These are phyloP conservation scores for Epinotia brunnichana DNA, from an alignment of 2,888 invertebrate genomes.

Conservation along the genomic window DNA sequence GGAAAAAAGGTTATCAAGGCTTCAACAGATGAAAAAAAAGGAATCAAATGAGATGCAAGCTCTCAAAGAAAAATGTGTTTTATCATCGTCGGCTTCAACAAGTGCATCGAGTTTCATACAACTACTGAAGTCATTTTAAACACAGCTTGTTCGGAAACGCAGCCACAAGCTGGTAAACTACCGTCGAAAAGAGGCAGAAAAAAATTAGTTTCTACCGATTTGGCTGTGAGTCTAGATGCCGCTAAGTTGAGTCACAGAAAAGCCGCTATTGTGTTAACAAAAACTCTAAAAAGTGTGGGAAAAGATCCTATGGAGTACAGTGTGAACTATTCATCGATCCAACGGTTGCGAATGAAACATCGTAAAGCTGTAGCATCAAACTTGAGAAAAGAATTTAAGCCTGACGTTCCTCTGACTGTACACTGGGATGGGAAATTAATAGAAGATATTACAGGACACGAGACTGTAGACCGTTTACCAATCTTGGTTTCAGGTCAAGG, in stretches of 20 bases:
- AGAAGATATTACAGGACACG: conserved; percentile 45
- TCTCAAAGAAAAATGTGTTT: conserved; percentile 9
- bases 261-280: conserved; percentile 44
- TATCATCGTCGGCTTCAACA: conserved; percentile 10
- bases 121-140: neutral
- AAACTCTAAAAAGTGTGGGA: conserved; percentile 41
- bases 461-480: conserved; percentile 46
- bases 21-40: neutral
- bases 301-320: conserved; percentile 30
- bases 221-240: too few relatives aligned
- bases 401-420: conserved; percentile 42
- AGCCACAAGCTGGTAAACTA: too few relatives aligned
- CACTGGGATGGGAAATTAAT: conserved; percentile 47
- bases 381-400: conserved; percentile 34
- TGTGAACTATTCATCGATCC: conserved; percentile 17
- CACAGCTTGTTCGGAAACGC: too few relatives aligned
- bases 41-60: too few relatives aligned
- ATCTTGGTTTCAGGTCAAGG: conserved; percentile 47
- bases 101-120: neutral
- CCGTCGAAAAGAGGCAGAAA: conserved; percentile 14
- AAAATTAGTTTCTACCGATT: conserved; percentile 29
- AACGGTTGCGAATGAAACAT: neutral
- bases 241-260: conserved; percentile 42
- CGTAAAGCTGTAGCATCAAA: conserved; percentile 24
- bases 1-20: neutral